Conservation (phyloP, 2,888 invertebrate species). For the Ophion slaviceki region DNA sequence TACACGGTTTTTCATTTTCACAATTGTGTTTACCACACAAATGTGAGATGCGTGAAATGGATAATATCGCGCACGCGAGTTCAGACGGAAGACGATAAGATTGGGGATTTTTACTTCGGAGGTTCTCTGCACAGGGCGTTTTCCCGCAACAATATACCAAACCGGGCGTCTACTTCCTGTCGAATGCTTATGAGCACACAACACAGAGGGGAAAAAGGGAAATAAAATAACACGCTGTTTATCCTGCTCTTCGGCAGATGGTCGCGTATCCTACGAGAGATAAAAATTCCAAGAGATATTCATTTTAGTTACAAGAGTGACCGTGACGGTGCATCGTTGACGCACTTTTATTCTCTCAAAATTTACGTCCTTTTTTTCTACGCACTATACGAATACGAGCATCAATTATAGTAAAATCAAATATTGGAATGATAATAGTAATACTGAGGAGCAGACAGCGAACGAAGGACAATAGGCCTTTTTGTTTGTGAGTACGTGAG, state of each 20-base stretch:
- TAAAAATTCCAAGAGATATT: slow-evolving; percentile 41
- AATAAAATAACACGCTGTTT: slow-evolving; percentile 24
- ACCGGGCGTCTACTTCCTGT: slow-evolving; percentile 62
- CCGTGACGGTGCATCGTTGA: not conserved
- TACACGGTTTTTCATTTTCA: not conserved
- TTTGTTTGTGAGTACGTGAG: too few species aligned
- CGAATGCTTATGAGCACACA: slow-evolving; percentile 15
- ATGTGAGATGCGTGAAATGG: not conserved
- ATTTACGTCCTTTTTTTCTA: not conserved
- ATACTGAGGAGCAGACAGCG: too few species aligned
- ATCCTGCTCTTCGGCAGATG: slow-evolving; percentile 59
- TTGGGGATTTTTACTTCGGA: slow-evolving; percentile 37
- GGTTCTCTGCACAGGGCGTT: slow-evolving; percentile 45
- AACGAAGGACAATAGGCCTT: too few species aligned
- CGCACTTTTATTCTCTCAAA: not conserved
- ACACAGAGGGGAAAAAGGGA: slow-evolving; percentile 18
- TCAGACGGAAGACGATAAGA: slow-evolving; percentile 9
- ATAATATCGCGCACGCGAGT: not conserved
- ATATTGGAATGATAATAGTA: too few species aligned
- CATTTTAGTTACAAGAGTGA: slow-evolving; percentile 11
- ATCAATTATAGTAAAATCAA: too few species aligned
- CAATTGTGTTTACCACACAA: not conserved
- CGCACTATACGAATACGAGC: too few species aligned
- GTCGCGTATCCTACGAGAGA: slow-evolving; percentile 48
- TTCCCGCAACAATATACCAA: slow-evolving; percentile 37